phyloP scores from a whole-genome alignment of 2,888 invertebrate species.

The Lithophane leautieri region DNA sequence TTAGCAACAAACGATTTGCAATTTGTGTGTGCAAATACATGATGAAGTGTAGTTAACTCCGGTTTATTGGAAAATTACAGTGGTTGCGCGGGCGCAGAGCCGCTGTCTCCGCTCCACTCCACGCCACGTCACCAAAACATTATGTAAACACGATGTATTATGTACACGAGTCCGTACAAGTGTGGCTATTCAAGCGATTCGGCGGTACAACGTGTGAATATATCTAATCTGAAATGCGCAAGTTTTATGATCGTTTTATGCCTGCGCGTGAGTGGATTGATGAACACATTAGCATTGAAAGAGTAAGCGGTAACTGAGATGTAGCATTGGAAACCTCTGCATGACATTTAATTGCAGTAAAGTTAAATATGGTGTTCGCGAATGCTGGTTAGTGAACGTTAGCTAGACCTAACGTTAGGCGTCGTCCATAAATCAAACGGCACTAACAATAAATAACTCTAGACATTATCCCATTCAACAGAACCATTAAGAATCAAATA shows the following conservation, averaged over 20 bases:
- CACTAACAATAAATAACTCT: conserved; percentile 52
- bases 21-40: conserved; percentile 56
- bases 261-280: conserved; percentile 62
- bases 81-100: conserved; percentile 51
- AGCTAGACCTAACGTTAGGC: conserved; percentile 10
- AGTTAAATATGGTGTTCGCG: conserved; percentile 6
- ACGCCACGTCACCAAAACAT: conserved; percentile 64
- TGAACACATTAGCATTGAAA: conserved; percentile 60
- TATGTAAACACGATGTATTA: conserved; percentile 63
- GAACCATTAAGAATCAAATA: conserved; percentile 49
- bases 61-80: conserved; percentile 75
- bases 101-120: conserved; percentile 59
- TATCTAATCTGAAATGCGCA: conserved; percentile 64
- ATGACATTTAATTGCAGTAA: conserved; percentile 25
- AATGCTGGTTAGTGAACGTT: conserved; percentile 18
- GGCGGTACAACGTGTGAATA: conserved; percentile 55
- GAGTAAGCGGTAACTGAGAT: conserved; percentile 55
- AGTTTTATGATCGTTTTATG: conserved; percentile 60
- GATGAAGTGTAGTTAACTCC: conserved; percentile 58
- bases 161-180: conserved; percentile 49
- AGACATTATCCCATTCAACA: conserved; percentile 51
- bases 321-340: conserved; percentile 29
- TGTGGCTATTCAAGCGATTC: conserved; percentile 56
- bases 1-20: conserved; percentile 60
- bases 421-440: conserved; percentile 48